Percentiles rank a stretch among this genome's conserved stretches.
phyloP scores from a whole-genome alignment of 2,113 vertebrate species.

The Toxotes jaculatrix region DNA sequence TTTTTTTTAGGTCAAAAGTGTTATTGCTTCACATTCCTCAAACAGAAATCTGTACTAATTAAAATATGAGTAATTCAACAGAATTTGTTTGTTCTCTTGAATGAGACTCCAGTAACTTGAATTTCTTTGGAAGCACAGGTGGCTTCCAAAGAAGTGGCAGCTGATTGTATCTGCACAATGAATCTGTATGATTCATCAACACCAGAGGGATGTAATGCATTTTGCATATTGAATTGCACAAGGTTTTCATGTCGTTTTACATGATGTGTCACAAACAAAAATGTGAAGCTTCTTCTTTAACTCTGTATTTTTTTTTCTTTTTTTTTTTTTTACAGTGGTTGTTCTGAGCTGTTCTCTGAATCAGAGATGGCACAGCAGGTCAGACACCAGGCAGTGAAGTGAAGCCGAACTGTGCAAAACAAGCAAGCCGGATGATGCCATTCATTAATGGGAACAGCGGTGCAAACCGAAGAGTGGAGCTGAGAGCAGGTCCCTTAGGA shows the following conservation, averaged over 20 bases:
- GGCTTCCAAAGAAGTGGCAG: neutral
- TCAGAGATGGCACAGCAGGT: constrained; percentile 62
- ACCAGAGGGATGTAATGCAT: constrained; percentile 7
- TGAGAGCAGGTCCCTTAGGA: constrained; percentile 66
- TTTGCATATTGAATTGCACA: constrained; percentile 37
- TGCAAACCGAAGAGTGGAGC: constrained; percentile 57
- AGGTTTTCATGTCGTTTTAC: neutral
- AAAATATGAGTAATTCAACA: neutral
- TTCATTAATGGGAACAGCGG: constrained; percentile 67
- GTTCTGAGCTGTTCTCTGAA: constrained; percentile 52
- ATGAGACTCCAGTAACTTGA: neutral
- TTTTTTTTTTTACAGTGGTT: constrained; percentile 3
- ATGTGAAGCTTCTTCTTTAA: neutral
- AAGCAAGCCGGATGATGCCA: constrained; percentile 64
- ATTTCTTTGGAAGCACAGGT: neutral
- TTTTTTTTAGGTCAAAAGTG: too few relatives aligned
- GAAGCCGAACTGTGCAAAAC: constrained; percentile 63
- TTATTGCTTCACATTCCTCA: neutral
- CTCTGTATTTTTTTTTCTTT: neutral
- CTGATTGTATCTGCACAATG: neutral
- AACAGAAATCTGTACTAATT: neutral
- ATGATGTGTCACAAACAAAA: neutral
- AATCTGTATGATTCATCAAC: constrained; percentile 18
- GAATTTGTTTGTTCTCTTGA: neutral
- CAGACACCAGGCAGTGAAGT: constrained; percentile 59